Conservation (phyloP, 2,113 vertebrate species). For the Nannospalax galili region DNA sequence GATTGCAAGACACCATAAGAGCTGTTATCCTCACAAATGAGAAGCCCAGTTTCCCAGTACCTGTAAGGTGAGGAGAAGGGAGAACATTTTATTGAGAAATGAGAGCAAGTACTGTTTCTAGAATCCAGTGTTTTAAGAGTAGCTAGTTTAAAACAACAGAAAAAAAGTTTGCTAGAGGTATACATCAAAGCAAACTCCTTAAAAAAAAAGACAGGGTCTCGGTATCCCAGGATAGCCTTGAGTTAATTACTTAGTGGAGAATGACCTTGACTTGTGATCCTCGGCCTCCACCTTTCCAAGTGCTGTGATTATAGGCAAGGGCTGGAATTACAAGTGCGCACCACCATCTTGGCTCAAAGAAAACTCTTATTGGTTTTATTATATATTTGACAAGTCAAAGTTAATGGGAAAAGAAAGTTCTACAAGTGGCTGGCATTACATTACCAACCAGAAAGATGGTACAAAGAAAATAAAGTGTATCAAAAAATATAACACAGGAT, state of each 20-base stretch:
- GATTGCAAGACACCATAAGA: conserved; percentile 94
- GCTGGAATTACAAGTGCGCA: not conserved
- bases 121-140: not conserved
- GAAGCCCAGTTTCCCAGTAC: conserved; percentile 95
- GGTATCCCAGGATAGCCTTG: not conserved
- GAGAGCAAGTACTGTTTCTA: not conserved
- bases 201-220: not conserved
- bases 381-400: not conserved
- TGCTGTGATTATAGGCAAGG: not conserved
- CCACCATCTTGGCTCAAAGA: not conserved
- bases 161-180: not conserved
- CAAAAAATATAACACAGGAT: not conserved
- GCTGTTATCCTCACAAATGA: conserved; percentile 96
- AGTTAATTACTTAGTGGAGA: not conserved
- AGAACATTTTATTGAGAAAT: conserved; percentile 70
- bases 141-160: not conserved
- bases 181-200: not conserved
- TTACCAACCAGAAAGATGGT: not conserved
- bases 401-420: conserved; percentile 19
- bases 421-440: not conserved
- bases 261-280: not conserved
- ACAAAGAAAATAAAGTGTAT: not conserved
- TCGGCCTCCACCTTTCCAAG: not conserved
- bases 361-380: not conserved
- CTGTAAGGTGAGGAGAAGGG: conserved; percentile 77